phyloP scores from a whole-genome alignment of 2,888 invertebrate species.

The Diaperis boleti region DNA sequence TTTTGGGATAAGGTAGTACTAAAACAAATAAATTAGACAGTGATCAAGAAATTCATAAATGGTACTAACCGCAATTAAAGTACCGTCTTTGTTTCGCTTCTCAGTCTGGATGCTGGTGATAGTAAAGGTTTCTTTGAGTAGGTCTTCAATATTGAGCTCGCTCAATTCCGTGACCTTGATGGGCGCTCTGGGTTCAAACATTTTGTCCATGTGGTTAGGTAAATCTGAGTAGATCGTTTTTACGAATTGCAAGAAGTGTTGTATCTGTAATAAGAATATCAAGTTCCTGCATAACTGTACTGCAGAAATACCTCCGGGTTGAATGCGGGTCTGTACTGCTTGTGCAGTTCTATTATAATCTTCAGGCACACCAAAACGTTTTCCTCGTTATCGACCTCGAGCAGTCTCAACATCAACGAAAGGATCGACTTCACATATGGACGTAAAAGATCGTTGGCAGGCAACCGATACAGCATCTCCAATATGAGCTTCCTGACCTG shows the following conservation, averaged over 20 bases:
- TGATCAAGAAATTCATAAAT: too few species aligned
- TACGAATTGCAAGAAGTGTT: constrained; percentile 92
- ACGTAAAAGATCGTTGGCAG: constrained; percentile 89
- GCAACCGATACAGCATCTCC: constrained; percentile 97
- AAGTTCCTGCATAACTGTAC: too few species aligned
- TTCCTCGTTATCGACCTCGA: constrained; percentile 97
- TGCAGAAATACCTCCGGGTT: constrained; percentile 79
- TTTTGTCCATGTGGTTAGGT: constrained; percentile 90
- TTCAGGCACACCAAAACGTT: constrained; percentile 96
- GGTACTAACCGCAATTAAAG: constrained; percentile 79
- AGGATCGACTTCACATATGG: constrained; percentile 90
- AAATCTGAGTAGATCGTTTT: constrained; percentile 94
- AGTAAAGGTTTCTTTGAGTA: constrained; percentile 91
- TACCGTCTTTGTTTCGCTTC: constrained; percentile 82
- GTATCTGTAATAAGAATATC: constrained; percentile 76
- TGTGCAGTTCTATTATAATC: constrained; percentile 97
- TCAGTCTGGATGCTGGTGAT: constrained; percentile 92
- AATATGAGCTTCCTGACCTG: constrained; percentile 93
- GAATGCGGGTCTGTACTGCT: constrained; percentile 92
- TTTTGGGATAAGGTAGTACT: constrained; percentile 95
- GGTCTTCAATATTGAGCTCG: constrained; percentile 87
- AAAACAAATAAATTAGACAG: constrained; percentile 48
- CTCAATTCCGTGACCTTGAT: constrained; percentile 89
- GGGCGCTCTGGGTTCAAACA: constrained; percentile 90
- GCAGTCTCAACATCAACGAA: constrained; percentile 88